Percentiles rank a stretch among this genome's conserved stretches.
Conservation (phyloP, 2,797 vertebrate species). For the Oreortyx pictus region DNA sequence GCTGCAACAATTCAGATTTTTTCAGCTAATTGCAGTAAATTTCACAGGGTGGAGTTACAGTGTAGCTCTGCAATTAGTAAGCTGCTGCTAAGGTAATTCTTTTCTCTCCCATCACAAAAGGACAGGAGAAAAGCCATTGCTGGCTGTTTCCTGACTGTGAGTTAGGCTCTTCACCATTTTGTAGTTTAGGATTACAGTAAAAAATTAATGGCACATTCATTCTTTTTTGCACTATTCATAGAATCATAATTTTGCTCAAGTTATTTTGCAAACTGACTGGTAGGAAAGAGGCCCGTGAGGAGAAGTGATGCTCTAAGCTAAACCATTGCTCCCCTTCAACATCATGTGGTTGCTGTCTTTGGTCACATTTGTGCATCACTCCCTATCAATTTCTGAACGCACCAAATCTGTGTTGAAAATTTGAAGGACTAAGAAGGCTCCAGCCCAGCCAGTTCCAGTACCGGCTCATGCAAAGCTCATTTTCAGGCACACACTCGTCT, state of each 20-base stretch:
- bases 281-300: not conserved
- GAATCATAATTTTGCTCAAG: conserved; percentile 32
- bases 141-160: not conserved
- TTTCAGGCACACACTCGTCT: not conserved
- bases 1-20: not conserved
- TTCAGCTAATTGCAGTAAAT: conserved; percentile 39
- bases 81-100: not conserved
- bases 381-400: not conserved
- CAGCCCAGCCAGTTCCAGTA: not conserved
- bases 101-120: not conserved
- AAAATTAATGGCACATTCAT: not conserved
- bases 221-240: conserved; percentile 33
- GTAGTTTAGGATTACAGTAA: conserved; percentile 22
- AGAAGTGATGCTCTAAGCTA: conserved; percentile 26
- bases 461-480: not conserved
- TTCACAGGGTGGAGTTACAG: not conserved
- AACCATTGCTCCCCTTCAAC: conserved; percentile 27
- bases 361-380: conserved; percentile 8
- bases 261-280: conserved; percentile 23
- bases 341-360: not conserved
- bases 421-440: not conserved
- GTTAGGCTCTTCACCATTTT: conserved; percentile 2
- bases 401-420: not conserved
- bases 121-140: not conserved
- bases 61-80: not conserved